A percentile compares a stretch with the other conserved stretches of the same genome.
Evolutionary conservation across 2,888 invertebrate genomes (phyloP).

Genomic region (Ditula angustiorana): DNA sequence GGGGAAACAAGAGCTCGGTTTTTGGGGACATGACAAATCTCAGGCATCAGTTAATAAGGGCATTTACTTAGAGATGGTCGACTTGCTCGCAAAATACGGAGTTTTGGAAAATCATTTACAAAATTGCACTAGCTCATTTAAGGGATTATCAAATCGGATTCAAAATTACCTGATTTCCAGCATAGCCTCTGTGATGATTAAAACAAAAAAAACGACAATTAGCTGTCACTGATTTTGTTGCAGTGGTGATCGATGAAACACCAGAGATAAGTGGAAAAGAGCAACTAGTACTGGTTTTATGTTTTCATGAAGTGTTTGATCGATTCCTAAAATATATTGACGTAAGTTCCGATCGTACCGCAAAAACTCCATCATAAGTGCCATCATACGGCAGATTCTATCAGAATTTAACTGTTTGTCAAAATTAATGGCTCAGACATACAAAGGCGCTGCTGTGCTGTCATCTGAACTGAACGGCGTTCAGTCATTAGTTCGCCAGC

Average conservation of each 20-base stretch:
- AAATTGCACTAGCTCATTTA: slow-evolving; percentile 19
- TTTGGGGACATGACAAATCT: slow-evolving; percentile 54
- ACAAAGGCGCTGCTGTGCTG: slow-evolving; percentile 53
- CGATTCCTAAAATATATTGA: slow-evolving; percentile 53
- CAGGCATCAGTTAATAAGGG: slow-evolving; percentile 46
- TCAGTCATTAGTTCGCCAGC: slow-evolving; percentile 50
- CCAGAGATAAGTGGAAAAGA: slow-evolving; percentile 7
- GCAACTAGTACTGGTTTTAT: not conserved
- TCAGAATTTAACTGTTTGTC: slow-evolving; percentile 44
- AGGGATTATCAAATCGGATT: slow-evolving; percentile 47
- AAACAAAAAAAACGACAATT: slow-evolving; percentile 45
- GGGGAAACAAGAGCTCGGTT: slow-evolving; percentile 47
- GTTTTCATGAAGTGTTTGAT: slow-evolving; percentile 43
- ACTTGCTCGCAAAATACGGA: slow-evolving; percentile 50
- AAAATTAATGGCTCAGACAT: slow-evolving; percentile 55
- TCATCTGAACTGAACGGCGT: slow-evolving; percentile 49
- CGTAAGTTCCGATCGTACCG: slow-evolving; percentile 48
- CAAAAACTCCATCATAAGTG: slow-evolving; percentile 46
- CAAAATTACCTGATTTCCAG: slow-evolving; percentile 55
- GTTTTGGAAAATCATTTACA: slow-evolving; percentile 49
- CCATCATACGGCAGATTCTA: slow-evolving; percentile 43
- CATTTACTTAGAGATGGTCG: slow-evolving; percentile 50
- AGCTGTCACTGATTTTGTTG: slow-evolving; percentile 47
- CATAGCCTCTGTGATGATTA: slow-evolving; percentile 49
- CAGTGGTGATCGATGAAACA: slow-evolving; percentile 25